phyloP scores from a whole-genome alignment of 2,888 invertebrate species.

The Poecilobothrus nobilitatus region DNA sequence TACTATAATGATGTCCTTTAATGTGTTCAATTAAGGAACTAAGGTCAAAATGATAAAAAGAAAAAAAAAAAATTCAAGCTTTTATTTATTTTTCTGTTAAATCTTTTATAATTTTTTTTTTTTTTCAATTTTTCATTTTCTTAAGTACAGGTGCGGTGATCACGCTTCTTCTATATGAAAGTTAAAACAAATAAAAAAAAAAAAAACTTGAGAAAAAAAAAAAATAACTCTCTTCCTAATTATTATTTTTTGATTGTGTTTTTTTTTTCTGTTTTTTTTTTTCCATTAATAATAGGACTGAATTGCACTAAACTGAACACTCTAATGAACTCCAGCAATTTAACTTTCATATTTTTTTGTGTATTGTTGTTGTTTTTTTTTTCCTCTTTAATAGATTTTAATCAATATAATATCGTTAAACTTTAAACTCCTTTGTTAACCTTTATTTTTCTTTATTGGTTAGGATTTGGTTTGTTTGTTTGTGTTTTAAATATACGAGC shows the following conservation, averaged over 20 bases:
- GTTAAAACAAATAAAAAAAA: slow-evolving; percentile 1
- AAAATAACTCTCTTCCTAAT: background rate
- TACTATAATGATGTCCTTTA: background rate
- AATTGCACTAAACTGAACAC: background rate
- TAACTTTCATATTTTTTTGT: background rate
- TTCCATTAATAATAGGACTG: background rate
- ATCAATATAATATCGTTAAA: slow-evolving; percentile 4
- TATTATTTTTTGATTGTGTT: background rate
- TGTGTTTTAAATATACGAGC: too few species aligned
- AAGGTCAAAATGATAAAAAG: background rate
- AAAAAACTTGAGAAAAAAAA: background rate
- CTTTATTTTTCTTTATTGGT: background rate
- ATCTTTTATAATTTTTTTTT: too few species aligned
- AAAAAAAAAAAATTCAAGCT: too few species aligned
- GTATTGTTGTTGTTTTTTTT: background rate
- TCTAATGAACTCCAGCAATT: background rate
- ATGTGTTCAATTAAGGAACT: background rate
- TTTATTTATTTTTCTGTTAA: background rate
- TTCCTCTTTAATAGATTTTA: background rate
- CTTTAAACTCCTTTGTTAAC: slow-evolving; percentile 4
- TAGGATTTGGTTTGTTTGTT: too few species aligned
- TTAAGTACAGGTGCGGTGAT: slow-evolving; percentile 3
- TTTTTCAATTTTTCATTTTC: background rate
- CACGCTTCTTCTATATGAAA: background rate
- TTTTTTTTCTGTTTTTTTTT: too few species aligned